Evolutionary conservation across 1,140 invertebrate species (phyloP).

Genomic region (Ceratina calcarata): DNA sequence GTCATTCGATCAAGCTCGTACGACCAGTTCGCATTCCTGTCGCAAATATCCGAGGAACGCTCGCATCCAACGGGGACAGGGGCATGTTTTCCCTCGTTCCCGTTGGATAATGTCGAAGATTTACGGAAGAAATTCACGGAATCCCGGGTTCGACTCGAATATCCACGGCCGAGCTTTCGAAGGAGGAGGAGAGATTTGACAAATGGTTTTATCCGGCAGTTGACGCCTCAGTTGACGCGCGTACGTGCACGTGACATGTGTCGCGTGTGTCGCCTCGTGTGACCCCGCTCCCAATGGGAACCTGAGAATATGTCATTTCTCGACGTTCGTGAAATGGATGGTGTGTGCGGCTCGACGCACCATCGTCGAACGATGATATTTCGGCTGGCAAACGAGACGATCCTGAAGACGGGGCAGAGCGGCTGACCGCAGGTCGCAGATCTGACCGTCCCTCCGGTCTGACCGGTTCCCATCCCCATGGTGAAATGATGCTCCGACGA

Average conservation of each 20-base stretch:
- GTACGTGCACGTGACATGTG: conserved; percentile 63
- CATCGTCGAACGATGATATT: conserved; percentile 37
- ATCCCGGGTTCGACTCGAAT: conserved; percentile 7
- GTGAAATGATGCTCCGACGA: conserved; percentile 26
- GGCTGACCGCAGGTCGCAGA: too few species aligned
- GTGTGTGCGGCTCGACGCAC: conserved; percentile 24
- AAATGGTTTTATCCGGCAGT: conserved; percentile 67
- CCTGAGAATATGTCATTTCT: conserved; percentile 55
- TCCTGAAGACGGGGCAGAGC: neutral
- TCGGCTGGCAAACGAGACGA: neutral
- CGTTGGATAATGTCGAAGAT: neutral
- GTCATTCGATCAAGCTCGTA: neutral
- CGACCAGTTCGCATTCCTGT: neutral
- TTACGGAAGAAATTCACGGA: conserved; percentile 35
- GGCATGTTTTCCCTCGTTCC: conserved; percentile 6
- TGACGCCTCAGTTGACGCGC: conserved; percentile 57
- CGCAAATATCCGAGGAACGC: neutral
- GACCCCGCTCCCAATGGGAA: conserved; percentile 45
- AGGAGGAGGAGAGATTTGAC: conserved; percentile 56
- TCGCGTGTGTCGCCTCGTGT: conserved; percentile 59
- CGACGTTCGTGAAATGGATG: conserved; percentile 50
- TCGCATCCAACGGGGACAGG: neutral
- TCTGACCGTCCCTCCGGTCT: conserved; percentile 6
- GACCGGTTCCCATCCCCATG: too few species aligned
- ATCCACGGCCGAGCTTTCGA: neutral